Conservation (phyloP, 2,888 invertebrate species). For the Sepiola atlantica region DNA sequence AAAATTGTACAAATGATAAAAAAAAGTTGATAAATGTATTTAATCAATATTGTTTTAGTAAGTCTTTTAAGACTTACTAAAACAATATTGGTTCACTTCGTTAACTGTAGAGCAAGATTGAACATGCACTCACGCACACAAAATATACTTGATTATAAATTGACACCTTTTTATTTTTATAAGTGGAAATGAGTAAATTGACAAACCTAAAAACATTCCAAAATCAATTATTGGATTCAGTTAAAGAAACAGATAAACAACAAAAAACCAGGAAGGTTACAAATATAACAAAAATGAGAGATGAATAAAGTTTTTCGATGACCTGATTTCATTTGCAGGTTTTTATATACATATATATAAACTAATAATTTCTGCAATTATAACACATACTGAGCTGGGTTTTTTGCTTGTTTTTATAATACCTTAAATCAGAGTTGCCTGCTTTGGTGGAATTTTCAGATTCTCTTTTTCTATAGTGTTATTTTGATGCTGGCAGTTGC, state of each 20-base stretch:
- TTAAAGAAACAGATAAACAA: neutral
- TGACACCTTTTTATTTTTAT: neutral
- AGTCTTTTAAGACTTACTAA: no score
- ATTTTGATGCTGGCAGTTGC: no score
- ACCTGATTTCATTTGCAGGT: neutral
- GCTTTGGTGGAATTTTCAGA: no score
- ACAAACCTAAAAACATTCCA: neutral
- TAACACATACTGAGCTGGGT: no score
- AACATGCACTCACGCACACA: neutral
- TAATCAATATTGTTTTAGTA: neutral
- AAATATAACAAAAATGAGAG: neutral
- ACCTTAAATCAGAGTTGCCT: no score
- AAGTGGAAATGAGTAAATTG: neutral
- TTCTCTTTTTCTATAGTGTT: no score
- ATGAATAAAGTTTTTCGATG: neutral
- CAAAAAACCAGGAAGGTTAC: neutral
- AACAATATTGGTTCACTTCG: no score
- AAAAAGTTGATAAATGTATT: neutral
- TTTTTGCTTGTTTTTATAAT: no score
- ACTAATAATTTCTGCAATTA: no score
- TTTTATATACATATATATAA: neutral
- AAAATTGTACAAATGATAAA: no score
- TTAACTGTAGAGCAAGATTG: neutral
- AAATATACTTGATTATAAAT: neutral
- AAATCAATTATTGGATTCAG: neutral